Base-by-base conservation (phyloP, 2,113 vertebrate genomes). In the Cisticola juncidis region DNA sequence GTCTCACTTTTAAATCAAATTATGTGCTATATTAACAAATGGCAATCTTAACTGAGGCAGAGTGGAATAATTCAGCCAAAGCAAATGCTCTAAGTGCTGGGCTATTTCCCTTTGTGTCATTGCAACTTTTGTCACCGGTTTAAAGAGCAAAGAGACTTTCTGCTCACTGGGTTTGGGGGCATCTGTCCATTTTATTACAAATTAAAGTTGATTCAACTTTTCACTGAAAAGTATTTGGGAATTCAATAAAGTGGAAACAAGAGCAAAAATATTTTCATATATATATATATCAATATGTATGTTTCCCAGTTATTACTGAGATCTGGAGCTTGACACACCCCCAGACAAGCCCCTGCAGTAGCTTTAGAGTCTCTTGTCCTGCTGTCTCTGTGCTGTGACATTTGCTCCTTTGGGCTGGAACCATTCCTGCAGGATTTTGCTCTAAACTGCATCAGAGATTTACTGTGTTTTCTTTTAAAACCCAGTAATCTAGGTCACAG, bases 1-100 rank as follows among this genome's bases (percentile, higher is more conserved):
- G 66, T 88, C 74, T 90, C 74, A 47, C 81, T 91, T 92, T 70
- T 85, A 94, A 95, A 90, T 91, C 66, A 87, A 90, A 88, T 93
- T 80, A 77, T 62, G 54, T 82, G 50, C 42, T 82, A 1, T 72
- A 79, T 85, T 96, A 94, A 90, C 47, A 95, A 91, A 77, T 44
- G 35, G 12, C 23, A 76, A 12, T 69, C 24, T 66, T 57, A 90
- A 61, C 57, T n/a, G 28, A 65, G 56, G 65, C 57, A 69, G 25
- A 47, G 53, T 19, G 77, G 81, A 65, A 42, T 61, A 89, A 92
- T 40, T 89, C 86, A 90, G 58, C 44, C 47, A 48, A 61, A 90
- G 61, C 35, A 42, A 94, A 78, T 36, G 51, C 40, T 81, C 15
- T n/a, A 13, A 87, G 29, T 76, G 33, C 70, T 85, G 62, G 85